phyloP scores from a whole-genome alignment of 2,888 invertebrate species.

The Cerastis rubricosa region DNA sequence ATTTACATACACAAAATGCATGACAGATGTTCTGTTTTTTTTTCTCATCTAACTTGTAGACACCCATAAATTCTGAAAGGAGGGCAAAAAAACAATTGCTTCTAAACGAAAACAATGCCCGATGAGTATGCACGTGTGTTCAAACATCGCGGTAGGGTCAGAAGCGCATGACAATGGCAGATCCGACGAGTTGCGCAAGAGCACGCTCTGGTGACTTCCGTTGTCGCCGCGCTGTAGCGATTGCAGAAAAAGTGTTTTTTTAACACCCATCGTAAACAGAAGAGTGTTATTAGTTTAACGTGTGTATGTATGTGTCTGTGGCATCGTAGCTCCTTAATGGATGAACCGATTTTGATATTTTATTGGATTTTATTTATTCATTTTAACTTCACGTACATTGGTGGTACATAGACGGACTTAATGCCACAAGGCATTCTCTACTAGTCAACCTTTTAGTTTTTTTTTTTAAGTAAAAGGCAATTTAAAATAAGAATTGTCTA shows the following conservation, averaged over 20 bases:
- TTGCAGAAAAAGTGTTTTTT: slow-evolving; percentile 22
- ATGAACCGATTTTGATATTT: not conserved
- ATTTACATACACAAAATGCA: slow-evolving; percentile 13
- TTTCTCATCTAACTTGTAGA: slow-evolving; percentile 21
- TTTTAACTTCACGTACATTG: too few species aligned
- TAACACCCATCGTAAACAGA: not conserved
- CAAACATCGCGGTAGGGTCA: slow-evolving; percentile 72
- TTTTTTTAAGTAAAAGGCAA: not conserved
- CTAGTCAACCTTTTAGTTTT: too few species aligned
- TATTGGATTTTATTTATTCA: too few species aligned
- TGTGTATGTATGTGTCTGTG: too few species aligned
- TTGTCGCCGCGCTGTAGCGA: slow-evolving; percentile 69
- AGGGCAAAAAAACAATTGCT: slow-evolving; percentile 40
- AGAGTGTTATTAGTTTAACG: not conserved
- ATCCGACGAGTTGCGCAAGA: slow-evolving; percentile 73
- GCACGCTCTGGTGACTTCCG: slow-evolving; percentile 78
- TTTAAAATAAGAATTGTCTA: not conserved
- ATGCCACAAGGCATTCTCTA: too few species aligned
- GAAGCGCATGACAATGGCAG: slow-evolving; percentile 75
- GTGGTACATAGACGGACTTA: too few species aligned
- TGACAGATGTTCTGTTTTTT: slow-evolving; percentile 37
- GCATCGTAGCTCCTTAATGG: too few species aligned
- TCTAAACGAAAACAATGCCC: slow-evolving; percentile 57
- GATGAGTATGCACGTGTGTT: slow-evolving; percentile 56
- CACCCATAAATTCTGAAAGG: slow-evolving; percentile 33